Evolutionary conservation across 2,113 vertebrate genomes (phyloP).

Genomic region (Plecotus auritus): DNA sequence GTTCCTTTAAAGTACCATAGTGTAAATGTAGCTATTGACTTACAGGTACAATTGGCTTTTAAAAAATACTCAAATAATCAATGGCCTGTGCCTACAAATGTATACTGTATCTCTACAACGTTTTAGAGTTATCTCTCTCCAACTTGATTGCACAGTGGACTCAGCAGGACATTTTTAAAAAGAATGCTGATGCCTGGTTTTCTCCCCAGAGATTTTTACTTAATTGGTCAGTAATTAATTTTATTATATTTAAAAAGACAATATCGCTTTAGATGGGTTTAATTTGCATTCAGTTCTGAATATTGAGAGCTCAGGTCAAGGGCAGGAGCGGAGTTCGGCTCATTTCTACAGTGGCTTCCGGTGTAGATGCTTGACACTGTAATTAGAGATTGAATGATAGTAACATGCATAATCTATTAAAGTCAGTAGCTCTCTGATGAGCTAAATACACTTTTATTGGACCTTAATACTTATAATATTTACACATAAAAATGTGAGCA

Average conservation of each 20-base stretch:
- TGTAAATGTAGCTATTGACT: neutral
- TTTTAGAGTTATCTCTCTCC: neutral
- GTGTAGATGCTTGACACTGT: neutral
- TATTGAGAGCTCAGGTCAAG: neutral
- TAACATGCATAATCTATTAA: neutral
- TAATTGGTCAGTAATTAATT: neutral
- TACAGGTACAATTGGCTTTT: neutral
- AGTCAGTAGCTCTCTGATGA: neutral
- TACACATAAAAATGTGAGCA: neutral
- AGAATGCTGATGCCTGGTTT: neutral
- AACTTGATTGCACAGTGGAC: neutral
- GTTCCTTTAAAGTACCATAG: neutral
- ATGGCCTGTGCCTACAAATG: neutral
- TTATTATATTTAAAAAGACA: neutral
- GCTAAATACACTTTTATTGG: neutral
- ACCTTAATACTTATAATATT: neutral
- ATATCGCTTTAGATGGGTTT: neutral
- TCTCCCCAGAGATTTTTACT: neutral
- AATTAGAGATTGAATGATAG: neutral
- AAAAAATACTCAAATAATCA: neutral
- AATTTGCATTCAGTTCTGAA: neutral
- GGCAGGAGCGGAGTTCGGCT: accelerated
- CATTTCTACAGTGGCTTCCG: neutral
- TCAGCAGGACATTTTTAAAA: neutral
- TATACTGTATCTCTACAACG: neutral